Evolutionary conservation across 2,888 invertebrate species (phyloP).

Genomic region (Drosophila atroscutellata): DNA sequence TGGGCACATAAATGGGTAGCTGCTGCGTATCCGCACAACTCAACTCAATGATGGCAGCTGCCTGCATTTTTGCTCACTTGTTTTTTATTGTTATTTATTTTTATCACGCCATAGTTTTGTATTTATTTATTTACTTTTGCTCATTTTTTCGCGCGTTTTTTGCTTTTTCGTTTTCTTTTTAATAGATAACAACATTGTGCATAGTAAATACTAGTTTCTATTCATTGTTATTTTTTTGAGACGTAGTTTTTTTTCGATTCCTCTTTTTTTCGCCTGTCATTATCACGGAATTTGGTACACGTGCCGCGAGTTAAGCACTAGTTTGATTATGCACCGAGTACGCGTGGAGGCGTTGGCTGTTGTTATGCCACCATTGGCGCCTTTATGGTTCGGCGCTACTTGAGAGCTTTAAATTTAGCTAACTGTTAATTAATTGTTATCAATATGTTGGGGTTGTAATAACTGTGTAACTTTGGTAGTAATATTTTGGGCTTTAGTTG

Average conservation of each 20-base stretch:
- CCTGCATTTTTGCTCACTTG: constrained; percentile 26
- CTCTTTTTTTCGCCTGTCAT: constrained; percentile 7
- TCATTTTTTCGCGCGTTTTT: constrained; percentile 30
- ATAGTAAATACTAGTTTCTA: constrained; percentile 49
- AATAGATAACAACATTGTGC: constrained; percentile 51
- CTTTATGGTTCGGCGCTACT: background rate
- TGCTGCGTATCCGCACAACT: constrained; percentile 2
- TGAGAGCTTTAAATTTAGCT: too few species aligned
- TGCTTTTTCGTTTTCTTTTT: constrained; percentile 3
- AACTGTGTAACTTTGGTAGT: background rate
- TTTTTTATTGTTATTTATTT: constrained; percentile 7
- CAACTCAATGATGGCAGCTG: constrained; percentile 69
- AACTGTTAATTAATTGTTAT: background rate
- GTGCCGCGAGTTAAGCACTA: constrained; percentile 43
- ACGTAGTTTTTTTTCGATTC: constrained; percentile 34
- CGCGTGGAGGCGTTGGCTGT: background rate
- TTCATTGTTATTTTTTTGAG: constrained; percentile 47
- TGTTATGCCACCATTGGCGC: background rate
- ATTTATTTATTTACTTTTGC: constrained; percentile 42
- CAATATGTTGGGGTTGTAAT: background rate
- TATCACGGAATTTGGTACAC: constrained; percentile 50
- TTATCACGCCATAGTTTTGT: constrained; percentile 46
- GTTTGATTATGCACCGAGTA: constrained; percentile 16
- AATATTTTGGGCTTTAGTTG: background rate
- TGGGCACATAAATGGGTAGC: background rate